Evolutionary conservation across 2,113 vertebrate species (phyloP), one percentile per base, ranked within the genome.

Genomic region (Nestor notabilis): DNA sequence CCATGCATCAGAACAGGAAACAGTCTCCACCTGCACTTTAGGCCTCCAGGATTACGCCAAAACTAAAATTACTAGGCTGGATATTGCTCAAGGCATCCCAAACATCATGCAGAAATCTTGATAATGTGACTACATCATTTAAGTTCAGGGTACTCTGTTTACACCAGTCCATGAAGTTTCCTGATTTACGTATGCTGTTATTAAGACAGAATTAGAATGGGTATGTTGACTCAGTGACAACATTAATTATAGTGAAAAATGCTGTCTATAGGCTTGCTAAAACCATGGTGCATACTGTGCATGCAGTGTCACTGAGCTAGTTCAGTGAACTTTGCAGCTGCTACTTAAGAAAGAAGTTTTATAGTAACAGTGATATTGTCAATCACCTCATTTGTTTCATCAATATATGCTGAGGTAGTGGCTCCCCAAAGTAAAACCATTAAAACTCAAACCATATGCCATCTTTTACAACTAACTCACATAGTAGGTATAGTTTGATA

Each of bases 161-260:
- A 72, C 5, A 43, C 8, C 3, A 47, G 20, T 75, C 44, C 24
- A 82, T 10, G 3, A 84, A 83, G 10, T 0, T 0, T 4, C 2
- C 1, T 35, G 7, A 43, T 78, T 72, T 50, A 65, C 19, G 17
- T 39, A 39, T 33, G 27, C 5, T 69, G 4, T 50, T 69, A 18
- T 7, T 55, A 69, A 71, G 33, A 50, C 8, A 56, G 56, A 77
- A 47, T 52, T 19, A 72, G 60, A 66, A 28, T 13, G 3, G 1
- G 9, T 69, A 80, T 25, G 10, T 37, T 80, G 35, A 65, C 19
- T 33, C 64, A 21, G 24, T 2, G 3, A 49, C 23, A 15, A 13
- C 44, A 64, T 14, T 27, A 49, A 41, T 55, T 72, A 23, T 7
- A 43, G 27, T 39, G 33, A 39, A 72, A 83, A 71, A 9, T 53